phyloP scores from a whole-genome alignment of 2,888 invertebrate species.

The Ophion slaviceki region DNA sequence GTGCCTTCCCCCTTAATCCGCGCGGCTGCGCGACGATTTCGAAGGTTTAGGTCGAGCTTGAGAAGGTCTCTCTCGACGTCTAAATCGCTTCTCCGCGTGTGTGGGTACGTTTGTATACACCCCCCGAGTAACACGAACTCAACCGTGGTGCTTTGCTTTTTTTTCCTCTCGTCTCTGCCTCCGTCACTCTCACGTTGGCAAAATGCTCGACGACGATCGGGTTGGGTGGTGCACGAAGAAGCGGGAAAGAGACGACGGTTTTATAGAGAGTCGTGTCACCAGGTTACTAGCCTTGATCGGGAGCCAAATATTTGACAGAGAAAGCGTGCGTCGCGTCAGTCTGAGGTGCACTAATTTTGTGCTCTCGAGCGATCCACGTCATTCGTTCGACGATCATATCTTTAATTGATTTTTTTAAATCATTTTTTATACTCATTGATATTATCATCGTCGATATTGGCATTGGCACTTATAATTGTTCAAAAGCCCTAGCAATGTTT shows the following conservation, averaged over 20 bases:
- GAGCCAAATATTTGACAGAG: slow-evolving; percentile 80
- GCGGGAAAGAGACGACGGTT: slow-evolving; percentile 44
- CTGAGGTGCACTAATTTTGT: slow-evolving; percentile 75
- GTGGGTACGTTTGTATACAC: not conserved
- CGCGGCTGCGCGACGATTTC: not conserved
- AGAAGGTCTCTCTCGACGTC: slow-evolving; percentile 29
- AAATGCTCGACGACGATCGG: slow-evolving; percentile 22
- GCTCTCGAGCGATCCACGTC: slow-evolving; percentile 68
- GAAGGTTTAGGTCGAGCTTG: slow-evolving; percentile 35
- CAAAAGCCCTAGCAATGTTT: too few species aligned
- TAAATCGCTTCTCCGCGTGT: slow-evolving; percentile 13
- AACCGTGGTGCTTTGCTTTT: slow-evolving; percentile 13
- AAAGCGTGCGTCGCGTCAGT: slow-evolving; percentile 77
- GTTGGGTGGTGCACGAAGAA: slow-evolving; percentile 7
- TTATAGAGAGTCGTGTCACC: slow-evolving; percentile 72
- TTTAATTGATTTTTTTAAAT: slow-evolving; percentile 7
- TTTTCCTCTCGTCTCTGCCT: not conserved
- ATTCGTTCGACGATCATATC: slow-evolving; percentile 3
- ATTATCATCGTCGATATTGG: not conserved
- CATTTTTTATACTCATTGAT: not conserved
- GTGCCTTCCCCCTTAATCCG: not conserved
- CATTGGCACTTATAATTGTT: not conserved
- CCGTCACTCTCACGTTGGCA: slow-evolving; percentile 29
- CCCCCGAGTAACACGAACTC: slow-evolving; percentile 1
- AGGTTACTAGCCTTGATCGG: slow-evolving; percentile 81